Evolutionary conservation across 2,113 vertebrate species (phyloP).

Genomic region (Hippocampus mohnikei): DNA sequence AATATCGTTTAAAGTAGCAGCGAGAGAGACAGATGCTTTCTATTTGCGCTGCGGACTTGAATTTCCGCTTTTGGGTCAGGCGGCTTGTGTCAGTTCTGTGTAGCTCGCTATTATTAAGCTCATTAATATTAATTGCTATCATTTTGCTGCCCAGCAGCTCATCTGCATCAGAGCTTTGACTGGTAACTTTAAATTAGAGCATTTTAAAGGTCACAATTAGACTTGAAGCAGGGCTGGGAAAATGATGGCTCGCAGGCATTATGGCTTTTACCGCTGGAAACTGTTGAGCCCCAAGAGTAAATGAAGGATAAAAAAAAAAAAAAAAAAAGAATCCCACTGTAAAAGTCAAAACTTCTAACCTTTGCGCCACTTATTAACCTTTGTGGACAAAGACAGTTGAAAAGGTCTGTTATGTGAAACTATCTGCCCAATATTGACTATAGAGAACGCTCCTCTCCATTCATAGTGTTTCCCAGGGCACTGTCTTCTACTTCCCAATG

Average conservation of each 20-base stretch:
- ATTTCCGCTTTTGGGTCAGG: slow-evolving; percentile 18
- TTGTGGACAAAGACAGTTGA: too few species aligned
- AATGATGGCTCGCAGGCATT: neutral
- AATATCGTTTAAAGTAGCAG: slow-evolving; percentile 26
- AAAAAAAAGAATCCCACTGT: too few species aligned
- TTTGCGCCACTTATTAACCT: too few species aligned
- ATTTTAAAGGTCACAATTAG: slow-evolving; percentile 1
- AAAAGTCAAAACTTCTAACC: too few species aligned
- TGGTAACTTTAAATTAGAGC: neutral
- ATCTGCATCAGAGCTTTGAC: neutral
- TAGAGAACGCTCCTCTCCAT: too few species aligned
- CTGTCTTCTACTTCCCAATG: too few species aligned
- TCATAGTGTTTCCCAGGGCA: too few species aligned
- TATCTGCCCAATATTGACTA: too few species aligned
- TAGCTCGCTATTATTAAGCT: slow-evolving; percentile 12
- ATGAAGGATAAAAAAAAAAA: too few species aligned
- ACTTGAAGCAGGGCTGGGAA: neutral
- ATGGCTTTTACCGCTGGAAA: too few species aligned
- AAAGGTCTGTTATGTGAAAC: too few species aligned
- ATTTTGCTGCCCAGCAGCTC: neutral
- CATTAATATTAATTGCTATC: slow-evolving; percentile 6
- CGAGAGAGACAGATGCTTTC: neutral
- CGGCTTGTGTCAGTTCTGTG: slow-evolving; percentile 16
- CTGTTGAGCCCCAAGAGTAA: too few species aligned
- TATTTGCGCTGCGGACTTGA: neutral